These are phyloP conservation scores for Morbakka virulenta DNA, from an alignment of 30 jellyfish, hydroid and myxozoan genomes.

Conservation along the genomic window DNA sequence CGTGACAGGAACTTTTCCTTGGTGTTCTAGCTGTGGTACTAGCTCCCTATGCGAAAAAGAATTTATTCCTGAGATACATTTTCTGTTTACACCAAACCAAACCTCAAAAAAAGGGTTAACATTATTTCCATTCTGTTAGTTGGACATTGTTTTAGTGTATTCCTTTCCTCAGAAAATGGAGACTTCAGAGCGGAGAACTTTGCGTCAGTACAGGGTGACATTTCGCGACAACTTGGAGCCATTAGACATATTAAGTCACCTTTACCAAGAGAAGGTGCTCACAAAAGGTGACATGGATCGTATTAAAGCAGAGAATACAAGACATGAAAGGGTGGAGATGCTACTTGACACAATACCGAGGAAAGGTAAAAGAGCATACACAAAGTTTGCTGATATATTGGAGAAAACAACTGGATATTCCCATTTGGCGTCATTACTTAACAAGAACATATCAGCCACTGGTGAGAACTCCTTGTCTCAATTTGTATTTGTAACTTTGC, in stretches of 20 bases:
- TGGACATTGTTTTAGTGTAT: too few species aligned
- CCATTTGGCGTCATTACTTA: too few species aligned
- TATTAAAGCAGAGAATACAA: slow-evolving; percentile 51
- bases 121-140: too few species aligned
- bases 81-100: too few species aligned
- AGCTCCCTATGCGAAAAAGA: too few species aligned
- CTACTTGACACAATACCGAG: slow-evolving; percentile 79
- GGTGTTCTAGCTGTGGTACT: too few species aligned
- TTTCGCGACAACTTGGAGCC: slow-evolving; percentile 73
- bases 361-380: slow-evolving; percentile 78
- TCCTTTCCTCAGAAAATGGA: slow-evolving; percentile 57
- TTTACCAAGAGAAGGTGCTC: slow-evolving; percentile 56
- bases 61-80: too few species aligned
- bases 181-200: slow-evolving; percentile 29
- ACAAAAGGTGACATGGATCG: slow-evolving; percentile 73
- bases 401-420: slow-evolving; percentile 13
- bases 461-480: too few species aligned
- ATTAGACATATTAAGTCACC: slow-evolving; percentile 22
- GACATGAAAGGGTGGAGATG: slow-evolving; percentile 66
- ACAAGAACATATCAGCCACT: too few species aligned
- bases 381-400: slow-evolving; percentile 34
- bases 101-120: too few species aligned
- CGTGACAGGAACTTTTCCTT: too few species aligned
- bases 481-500: too few species aligned
- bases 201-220: slow-evolving; percentile 51